Base-by-base conservation (phyloP, 2,113 vertebrate species). In the Cercocebus atys region DNA sequence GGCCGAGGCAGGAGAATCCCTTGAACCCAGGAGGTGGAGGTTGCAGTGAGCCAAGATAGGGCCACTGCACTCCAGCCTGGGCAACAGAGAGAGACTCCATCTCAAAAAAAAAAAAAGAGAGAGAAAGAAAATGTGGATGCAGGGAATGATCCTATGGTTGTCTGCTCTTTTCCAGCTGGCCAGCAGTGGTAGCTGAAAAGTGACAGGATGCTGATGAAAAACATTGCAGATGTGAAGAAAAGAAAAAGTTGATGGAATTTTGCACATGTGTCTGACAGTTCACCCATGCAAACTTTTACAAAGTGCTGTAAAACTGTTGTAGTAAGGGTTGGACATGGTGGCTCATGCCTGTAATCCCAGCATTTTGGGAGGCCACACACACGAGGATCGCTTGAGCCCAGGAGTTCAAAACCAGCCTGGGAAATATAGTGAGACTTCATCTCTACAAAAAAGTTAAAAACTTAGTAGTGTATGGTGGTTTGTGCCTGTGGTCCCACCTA, bases 191-290 rank as follows among this genome's bases (percentile, higher is more conserved):
- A 99, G 98, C 99, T 99, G 98, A 99, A 99, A 96, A 99, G 99
- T 32, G 99, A 99, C 96, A 99, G 97, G 97, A 99, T 99, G 96
- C 99, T 99, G 99, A 99, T 99, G 98, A 99, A 99, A 98, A 99
- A 99, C 99, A 99, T 99, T 94, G 99, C 99, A 68, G 99, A 99
- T 98, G 99, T 99, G 97, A 99, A 99, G 98, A 99, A 99, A 92
- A 99, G 99, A 98, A 99, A 99, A 32, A 99, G 98, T n/a, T 99
- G 99, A 30, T 99, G 99, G 99, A 99, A 99, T 98, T 99, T 99
- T 93, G 99, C 99, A 84, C 98, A 99, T 61, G 98, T 99, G 98
- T 99, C 98, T 72, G 97, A 98, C 93, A 99, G 98, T 97, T 99
- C 99, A 93, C 99, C 99, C 97, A 99, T 99, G 99, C 99, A 99